phyloP scores from a whole-genome alignment of 2,113 vertebrate species.

The Seriola quinqueradiata region DNA sequence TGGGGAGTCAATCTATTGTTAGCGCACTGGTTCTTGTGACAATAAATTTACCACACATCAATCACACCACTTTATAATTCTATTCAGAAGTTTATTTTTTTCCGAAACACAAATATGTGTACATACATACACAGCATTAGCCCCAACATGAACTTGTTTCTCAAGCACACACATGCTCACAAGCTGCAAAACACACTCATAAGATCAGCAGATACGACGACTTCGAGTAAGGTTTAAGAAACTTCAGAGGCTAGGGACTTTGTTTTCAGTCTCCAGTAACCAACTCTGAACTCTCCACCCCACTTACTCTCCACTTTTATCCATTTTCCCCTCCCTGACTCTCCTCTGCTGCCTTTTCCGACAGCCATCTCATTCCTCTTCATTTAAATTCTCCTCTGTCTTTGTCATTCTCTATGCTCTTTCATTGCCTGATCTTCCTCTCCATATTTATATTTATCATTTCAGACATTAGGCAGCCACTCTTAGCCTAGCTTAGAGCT shows the following conservation, averaged over 20 bases:
- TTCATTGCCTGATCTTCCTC: constrained; percentile 48
- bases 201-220: constrained; percentile 2
- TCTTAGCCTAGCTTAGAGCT: constrained; percentile 42
- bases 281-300: constrained; percentile 42
- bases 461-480: constrained; percentile 49
- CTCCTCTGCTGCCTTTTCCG: constrained; percentile 13
- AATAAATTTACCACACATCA: too few relatives aligned
- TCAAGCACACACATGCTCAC: not conserved
- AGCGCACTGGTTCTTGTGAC: too few relatives aligned
- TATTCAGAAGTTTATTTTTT: too few relatives aligned
- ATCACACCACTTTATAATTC: too few relatives aligned
- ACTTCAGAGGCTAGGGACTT: constrained; percentile 20
- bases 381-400: constrained; percentile 66
- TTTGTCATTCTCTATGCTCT: constrained; percentile 63
- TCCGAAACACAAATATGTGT: too few relatives aligned
- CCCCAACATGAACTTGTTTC: not conserved
- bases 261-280: constrained; percentile 41
- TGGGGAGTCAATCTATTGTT: too few relatives aligned
- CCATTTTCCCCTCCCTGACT: not conserved
- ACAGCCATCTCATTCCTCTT: constrained; percentile 27
- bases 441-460: constrained; percentile 71
- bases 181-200: not conserved
- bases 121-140: not conserved
- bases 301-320: constrained; percentile 44
- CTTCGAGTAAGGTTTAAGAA: not conserved